Percentiles rank a stretch among this genome's conserved stretches.
Evolutionary conservation across 1,140 invertebrate genomes (phyloP).

Genomic region (Cotesia glomerata): DNA sequence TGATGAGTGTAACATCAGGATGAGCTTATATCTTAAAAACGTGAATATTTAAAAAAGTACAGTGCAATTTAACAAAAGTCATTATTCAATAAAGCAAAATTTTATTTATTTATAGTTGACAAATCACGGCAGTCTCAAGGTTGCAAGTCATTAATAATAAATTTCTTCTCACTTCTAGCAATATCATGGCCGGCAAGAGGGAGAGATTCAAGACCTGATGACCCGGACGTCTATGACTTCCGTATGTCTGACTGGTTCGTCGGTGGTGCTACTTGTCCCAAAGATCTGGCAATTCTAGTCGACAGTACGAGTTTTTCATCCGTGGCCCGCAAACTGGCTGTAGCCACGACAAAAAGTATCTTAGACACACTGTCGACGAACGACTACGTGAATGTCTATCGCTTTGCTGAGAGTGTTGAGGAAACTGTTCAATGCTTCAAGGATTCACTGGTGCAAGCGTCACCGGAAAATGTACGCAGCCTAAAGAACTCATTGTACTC

Average conservation of each 20-base stretch:
- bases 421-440: conserved; percentile 86
- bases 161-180: conserved; percentile 53
- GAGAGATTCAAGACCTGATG: conserved; percentile 57
- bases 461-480: conserved; percentile 83
- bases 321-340: conserved; percentile 85
- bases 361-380: conserved; percentile 94
- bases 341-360: conserved; percentile 83
- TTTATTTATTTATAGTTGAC: no score
- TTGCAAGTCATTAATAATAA: no score
- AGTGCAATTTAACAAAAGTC: no score
- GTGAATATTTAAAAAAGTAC: no score
- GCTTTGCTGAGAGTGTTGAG: conserved; percentile 76
- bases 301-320: conserved; percentile 90
- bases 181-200: conserved; percentile 75
- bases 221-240: conserved; percentile 85
- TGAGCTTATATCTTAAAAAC: no score
- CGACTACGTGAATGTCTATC: conserved; percentile 95
- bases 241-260: conserved; percentile 92
- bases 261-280: conserved; percentile 93
- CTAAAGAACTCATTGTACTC: conserved; percentile 77
- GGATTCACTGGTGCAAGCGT: conserved; percentile 86
- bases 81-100: no score
- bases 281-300: conserved; percentile 91
- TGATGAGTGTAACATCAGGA: no score
- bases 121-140: no score